Conservation (phyloP, 2,888 invertebrate genomes). For the Thecocarcelia acutangulata region DNA sequence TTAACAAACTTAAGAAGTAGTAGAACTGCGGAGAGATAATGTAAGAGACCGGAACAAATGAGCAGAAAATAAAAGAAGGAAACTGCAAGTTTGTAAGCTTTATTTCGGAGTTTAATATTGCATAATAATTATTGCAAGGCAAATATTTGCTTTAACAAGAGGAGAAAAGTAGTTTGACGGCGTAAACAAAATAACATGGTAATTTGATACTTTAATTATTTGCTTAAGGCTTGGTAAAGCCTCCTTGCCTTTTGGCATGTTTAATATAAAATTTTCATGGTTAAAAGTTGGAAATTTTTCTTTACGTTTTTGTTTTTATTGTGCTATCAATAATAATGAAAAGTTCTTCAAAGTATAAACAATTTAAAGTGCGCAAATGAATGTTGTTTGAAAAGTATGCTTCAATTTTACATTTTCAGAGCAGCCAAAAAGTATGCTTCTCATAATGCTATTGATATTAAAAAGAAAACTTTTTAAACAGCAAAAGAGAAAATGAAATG, state of each 20-base stretch:
- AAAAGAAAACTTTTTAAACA: not conserved
- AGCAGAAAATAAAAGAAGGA: slow-evolving; percentile 1
- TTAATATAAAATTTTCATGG: not conserved
- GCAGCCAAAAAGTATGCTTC: slow-evolving; percentile 38
- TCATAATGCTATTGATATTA: not conserved
- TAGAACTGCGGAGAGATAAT: slow-evolving; percentile 5
- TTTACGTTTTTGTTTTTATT: not conserved
- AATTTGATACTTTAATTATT: slow-evolving; percentile 35
- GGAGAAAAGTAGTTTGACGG: slow-evolving; percentile 7
- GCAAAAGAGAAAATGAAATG: not conserved
- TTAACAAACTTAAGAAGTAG: not conserved
- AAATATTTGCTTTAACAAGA: slow-evolving; percentile 51
- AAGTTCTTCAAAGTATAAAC: slow-evolving; percentile 12
- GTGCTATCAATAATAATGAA: not conserved
- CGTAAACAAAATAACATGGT: slow-evolving; percentile 15
- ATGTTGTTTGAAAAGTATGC: slow-evolving; percentile 25
- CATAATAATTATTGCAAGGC: slow-evolving; percentile 60
- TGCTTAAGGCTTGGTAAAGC: slow-evolving; percentile 35
- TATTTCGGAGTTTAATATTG: slow-evolving; percentile 49
- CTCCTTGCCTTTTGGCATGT: not conserved
- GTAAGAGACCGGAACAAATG: slow-evolving; percentile 35
- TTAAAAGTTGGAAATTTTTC: slow-evolving; percentile 15
- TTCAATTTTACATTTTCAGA: slow-evolving; percentile 3
- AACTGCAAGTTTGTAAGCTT: slow-evolving; percentile 5
- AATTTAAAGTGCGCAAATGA: slow-evolving; percentile 7